Percentiles rank a stretch among this genome's conserved stretches.
Conservation (phyloP, 2,797 vertebrate species). For the Malacoraja senta region DNA sequence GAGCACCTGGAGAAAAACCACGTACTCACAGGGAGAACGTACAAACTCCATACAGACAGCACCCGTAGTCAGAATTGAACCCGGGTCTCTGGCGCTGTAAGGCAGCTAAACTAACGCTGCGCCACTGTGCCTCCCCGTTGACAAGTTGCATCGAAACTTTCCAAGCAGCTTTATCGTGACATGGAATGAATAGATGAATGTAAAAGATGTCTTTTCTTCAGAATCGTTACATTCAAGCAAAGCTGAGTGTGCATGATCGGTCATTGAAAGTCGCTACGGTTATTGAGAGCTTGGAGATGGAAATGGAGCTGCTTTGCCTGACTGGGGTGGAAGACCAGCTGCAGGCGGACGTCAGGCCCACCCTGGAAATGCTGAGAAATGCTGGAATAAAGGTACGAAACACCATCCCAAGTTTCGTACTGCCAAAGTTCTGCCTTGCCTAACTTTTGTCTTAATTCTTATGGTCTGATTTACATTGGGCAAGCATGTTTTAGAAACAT, state of each 20-base stretch:
- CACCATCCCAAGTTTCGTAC: neutral
- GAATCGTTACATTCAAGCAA: constrained; percentile 89
- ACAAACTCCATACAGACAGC: no score
- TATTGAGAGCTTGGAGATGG: constrained; percentile 96
- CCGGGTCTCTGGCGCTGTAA: no score
- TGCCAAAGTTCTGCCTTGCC: neutral
- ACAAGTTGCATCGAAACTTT: neutral
- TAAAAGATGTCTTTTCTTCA: constrained; percentile 47
- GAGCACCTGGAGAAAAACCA: no score
- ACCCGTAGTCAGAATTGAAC: no score
- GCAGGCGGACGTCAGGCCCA: constrained; percentile 84
- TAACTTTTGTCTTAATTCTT: neutral
- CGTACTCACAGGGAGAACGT: no score
- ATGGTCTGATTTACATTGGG: neutral
- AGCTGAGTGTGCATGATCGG: constrained; percentile 91
- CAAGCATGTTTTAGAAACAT: no score
- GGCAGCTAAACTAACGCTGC: no score
- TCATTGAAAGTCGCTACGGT: constrained; percentile 94
- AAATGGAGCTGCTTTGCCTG: constrained; percentile 93
- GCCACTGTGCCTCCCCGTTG: no score
- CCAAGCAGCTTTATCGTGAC: neutral
- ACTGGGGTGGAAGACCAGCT: constrained; percentile 95
- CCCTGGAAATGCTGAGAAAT: constrained; percentile 88
- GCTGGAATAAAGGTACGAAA: constrained; percentile 86
- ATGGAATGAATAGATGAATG: neutral